Base-by-base conservation (phyloP, 2,797 vertebrate species). In the Notolabrus celidotus region DNA sequence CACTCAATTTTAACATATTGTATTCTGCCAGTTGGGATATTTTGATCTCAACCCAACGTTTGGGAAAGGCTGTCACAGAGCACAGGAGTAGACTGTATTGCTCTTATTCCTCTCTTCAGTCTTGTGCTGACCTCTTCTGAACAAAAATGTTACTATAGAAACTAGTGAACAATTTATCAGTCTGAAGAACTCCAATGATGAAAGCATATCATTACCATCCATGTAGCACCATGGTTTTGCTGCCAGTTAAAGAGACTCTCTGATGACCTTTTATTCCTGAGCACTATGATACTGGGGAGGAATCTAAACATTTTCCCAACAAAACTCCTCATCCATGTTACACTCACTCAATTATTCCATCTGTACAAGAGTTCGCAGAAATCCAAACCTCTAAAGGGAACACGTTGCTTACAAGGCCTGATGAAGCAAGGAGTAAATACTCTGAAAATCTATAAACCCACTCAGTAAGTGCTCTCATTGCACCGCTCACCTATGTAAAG, bases 401-500 rank as follows among this genome's bases (percentile, higher is more conserved):
- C 36, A 12, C 41, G n/a, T n/a, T n/a, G 11, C 53, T 50, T 12
- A n/a, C 12, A n/a, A 11, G 23, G 3, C 7, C 17, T 36, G 25
- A 50, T 52, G 36, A 17, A 25, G 39, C 36, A 56, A 45, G n/a
- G 58, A 36, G n/a, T 7, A 25, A 17, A 16, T n/a, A 19, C n/a
- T 7, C 5, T 41, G 5, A 33, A 49, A 54, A 63, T 41, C 34
- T n/a, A 39, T 36, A 25, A 17, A 71, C 33, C 2, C 25, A 3
- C 19, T 68, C 51, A 65, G 7, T 27, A 2, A 50, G 64, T 52
- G 15, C 10, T 68, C 79, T 42, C 41, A 58, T 23, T 7, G 57
- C 67, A 71, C 34, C 45, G 62, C 61, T 77, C 59, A 75, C 55
- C 62, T 51, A 59, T n/a, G n/a, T 64, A 52, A 69, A 82, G 31